These are phyloP conservation scores for Proterorhinus semilunaris DNA, from an alignment of 2,113 vertebrate species.

Conservation along the genomic window DNA sequence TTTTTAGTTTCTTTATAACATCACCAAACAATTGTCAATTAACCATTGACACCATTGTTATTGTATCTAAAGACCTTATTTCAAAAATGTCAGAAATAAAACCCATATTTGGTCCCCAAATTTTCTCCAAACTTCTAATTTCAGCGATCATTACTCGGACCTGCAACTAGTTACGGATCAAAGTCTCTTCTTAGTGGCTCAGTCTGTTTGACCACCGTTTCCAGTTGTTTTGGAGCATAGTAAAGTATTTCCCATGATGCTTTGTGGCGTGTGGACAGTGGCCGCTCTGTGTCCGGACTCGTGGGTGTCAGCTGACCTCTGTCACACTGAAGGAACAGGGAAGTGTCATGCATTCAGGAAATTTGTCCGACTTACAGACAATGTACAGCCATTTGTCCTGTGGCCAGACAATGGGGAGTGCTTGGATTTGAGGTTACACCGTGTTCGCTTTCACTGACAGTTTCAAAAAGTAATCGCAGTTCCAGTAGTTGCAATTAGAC, in stretches of 20 bases:
- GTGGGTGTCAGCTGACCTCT: constrained; percentile 5
- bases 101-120: too few relatives aligned
- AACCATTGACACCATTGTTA: too few relatives aligned
- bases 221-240: background rate
- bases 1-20: too few relatives aligned
- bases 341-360: background rate
- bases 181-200: background rate
- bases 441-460: background rate
- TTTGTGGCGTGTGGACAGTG: background rate
- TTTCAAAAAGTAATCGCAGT: too few relatives aligned
- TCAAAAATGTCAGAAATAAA: too few relatives aligned
- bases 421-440: background rate
- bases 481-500: too few relatives aligned
- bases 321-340: constrained; percentile 3
- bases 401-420: background rate
- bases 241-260: constrained; percentile 1
- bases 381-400: background rate
- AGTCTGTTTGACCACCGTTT: background rate
- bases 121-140: too few relatives aligned
- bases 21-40: too few relatives aligned
- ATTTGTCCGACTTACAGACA: background rate
- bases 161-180: background rate
- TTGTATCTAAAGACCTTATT: too few relatives aligned
- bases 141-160: too few relatives aligned
- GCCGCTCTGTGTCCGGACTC: constrained; percentile 1